Base-by-base conservation (phyloP, 2,797 vertebrate species). In the Diplodus sargus region DNA sequence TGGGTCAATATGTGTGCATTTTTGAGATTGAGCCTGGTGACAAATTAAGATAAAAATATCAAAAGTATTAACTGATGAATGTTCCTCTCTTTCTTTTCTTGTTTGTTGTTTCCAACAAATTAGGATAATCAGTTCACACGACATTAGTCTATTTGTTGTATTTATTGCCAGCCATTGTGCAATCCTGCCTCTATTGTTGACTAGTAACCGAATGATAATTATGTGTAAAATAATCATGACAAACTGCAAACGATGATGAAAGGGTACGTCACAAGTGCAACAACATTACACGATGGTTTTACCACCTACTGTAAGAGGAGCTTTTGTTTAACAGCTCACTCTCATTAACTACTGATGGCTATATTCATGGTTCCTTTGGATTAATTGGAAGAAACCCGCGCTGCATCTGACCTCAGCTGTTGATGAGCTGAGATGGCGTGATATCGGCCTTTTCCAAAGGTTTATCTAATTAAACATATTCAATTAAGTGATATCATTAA, bases 361-460 rank as follows among this genome's bases (percentile, higher is more conserved):
- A 25, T 65, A 57, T 78, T 54, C 43, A 49, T 7, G 13, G 11
- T 13, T 63, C 18, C 51, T 68, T 65, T 30, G 30, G 45, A 49
- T 66, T 25, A 12, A 48, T 2, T 39, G 34, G 10, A 66, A 66
- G 18, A 72, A 72, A 49, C 9, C 25, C 11, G 16, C 16, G 18
- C 52, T 57, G 56, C 57, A 45, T 77, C 39, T 42, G 43, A 12
- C 8, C 12, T 14, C 7, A 25, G 1, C 39, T 25, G 48, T 74
- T 47, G n/a, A n/a, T n/a, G n/a, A n/a, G n/a, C 3, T 67, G 28
- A 68, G 52, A 54, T 14, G 70, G 48, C 30, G 5, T 15, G 42
- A 22, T 17, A 6, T n/a, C 4, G 0, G 4, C 58, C 16, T 18
- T 10, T 47, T 75, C 67, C 2, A 18, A 13, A 6, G 16, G 13